phyloP scores from a whole-genome alignment of 92 coral and sea anemone species.

The Anthopleura xanthogrammica region DNA sequence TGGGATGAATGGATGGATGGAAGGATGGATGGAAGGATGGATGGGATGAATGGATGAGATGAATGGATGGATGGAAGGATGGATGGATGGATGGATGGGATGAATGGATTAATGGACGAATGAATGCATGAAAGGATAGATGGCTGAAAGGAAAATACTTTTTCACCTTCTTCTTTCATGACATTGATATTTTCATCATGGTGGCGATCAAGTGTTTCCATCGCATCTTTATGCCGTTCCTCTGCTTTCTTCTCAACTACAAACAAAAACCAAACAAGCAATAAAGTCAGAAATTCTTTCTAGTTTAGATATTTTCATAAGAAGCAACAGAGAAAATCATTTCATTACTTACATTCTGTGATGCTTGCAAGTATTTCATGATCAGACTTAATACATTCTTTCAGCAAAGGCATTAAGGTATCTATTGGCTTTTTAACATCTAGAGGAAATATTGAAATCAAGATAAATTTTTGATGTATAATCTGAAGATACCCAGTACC shows the following conservation, averaged over 20 bases:
- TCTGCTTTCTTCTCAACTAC: constrained; percentile 4
- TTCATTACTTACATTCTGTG: constrained; percentile 4
- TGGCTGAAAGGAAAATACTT: too few relatives aligned
- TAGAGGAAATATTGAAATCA: not conserved
- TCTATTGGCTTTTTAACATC: constrained; percentile 27
- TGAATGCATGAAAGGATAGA: not conserved
- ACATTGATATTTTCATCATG: not conserved
- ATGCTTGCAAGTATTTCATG: constrained; percentile 6
- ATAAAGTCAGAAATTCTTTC: not conserved
- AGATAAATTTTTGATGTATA: too few relatives aligned
- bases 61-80: too few relatives aligned
- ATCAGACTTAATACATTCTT: not conserved
- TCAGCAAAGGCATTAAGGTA: not conserved
- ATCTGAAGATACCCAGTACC: too few relatives aligned
- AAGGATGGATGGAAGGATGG: not conserved
- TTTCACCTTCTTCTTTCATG: not conserved
- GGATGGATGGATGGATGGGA: not conserved
- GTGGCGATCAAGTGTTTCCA: not conserved
- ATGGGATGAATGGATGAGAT: too few relatives aligned
- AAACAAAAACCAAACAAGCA: not conserved
- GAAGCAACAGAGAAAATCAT: too few relatives aligned
- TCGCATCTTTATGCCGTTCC: not conserved
- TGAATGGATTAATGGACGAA: too few relatives aligned
- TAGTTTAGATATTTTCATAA: not conserved
- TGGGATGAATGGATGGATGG: not conserved